Evolutionary conservation across 2,113 vertebrate genomes (phyloP).

Genomic region (Smithornis capensis): DNA sequence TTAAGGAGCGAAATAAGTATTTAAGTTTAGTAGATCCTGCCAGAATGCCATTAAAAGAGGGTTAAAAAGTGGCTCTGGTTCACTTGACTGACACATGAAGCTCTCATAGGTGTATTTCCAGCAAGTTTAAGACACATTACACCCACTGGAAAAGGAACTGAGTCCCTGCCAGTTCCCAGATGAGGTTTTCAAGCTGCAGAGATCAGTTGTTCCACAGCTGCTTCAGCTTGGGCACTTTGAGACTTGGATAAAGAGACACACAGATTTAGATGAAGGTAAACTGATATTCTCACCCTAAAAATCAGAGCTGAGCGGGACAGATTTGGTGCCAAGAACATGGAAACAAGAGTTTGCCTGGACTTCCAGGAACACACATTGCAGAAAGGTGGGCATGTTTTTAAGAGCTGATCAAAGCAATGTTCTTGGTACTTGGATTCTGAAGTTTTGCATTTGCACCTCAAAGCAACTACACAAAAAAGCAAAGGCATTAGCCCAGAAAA

Average conservation of each 20-base stretch:
- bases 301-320: neutral
- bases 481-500: neutral
- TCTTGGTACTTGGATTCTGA: neutral
- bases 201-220: neutral
- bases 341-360: neutral
- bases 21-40: neutral
- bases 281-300: neutral
- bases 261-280: neutral
- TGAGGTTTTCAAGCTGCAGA: neutral
- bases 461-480: neutral
- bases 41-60: neutral
- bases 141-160: neutral
- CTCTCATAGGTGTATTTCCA: neutral
- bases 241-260: neutral
- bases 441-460: neutral
- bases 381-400: neutral
- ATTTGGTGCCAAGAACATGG: neutral
- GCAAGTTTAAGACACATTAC: neutral
- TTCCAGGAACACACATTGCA: neutral
- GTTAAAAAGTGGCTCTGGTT: neutral
- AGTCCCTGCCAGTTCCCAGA: neutral
- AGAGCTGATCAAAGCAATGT: neutral
- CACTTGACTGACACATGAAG: neutral
- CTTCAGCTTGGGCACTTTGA: neutral
- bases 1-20: neutral